Conservation (phyloP, 2,888 invertebrate species). For the Frankliniella fusca region DNA sequence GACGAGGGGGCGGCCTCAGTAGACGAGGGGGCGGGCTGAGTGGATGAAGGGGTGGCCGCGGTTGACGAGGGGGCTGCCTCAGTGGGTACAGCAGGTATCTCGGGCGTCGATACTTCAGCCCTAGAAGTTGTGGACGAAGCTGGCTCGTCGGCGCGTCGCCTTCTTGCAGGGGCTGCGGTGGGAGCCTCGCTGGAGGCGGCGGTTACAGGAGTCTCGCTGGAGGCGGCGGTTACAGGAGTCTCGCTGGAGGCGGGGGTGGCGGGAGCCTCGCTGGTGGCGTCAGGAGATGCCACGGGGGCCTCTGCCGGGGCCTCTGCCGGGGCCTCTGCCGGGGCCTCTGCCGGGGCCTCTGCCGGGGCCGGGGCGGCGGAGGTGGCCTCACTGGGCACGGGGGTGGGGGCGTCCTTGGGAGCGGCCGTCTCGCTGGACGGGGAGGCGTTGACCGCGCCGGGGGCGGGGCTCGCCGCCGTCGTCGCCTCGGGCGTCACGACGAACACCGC, state of each 20-base stretch:
- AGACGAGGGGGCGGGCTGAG: background rate
- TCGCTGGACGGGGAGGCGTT: slow-evolving; percentile 15
- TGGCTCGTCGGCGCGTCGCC: background rate
- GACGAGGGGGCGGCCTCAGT: background rate
- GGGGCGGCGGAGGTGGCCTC: background rate
- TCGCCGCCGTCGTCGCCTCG: background rate
- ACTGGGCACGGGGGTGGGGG: slow-evolving; percentile 2
- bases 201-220: background rate
- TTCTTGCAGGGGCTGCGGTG: background rate
- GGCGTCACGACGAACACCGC: slow-evolving; percentile 10
- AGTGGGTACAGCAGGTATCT: background rate
- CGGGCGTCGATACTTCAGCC: background rate
- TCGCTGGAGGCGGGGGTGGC: background rate
- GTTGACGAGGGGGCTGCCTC: background rate
- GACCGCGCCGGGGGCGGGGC: background rate
- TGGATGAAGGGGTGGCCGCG: background rate
- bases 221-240: background rate
- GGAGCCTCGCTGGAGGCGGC: background rate
- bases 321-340: background rate
- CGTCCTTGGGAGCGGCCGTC: background rate
- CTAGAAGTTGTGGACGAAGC: background rate
- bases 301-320: background rate
- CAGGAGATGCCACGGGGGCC: background rate
- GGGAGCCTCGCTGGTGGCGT: background rate
- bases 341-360: background rate